Conservation (phyloP, 1,140 invertebrate species). For the Atta colombica region DNA sequence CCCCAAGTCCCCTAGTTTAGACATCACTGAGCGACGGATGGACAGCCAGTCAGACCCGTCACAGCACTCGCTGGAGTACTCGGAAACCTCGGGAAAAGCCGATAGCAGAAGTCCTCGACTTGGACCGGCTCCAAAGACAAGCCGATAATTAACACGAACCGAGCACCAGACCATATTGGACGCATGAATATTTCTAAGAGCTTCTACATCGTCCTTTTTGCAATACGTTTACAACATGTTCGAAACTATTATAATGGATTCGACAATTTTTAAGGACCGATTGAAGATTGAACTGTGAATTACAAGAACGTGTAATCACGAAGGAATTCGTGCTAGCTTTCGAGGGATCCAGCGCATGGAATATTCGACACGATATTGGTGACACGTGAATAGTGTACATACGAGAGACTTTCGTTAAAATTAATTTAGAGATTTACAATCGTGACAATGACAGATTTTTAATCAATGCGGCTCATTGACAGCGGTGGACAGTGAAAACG, state of each 20-base stretch:
- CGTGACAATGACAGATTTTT: not conserved
- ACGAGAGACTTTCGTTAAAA: not conserved
- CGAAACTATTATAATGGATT: slow-evolving; percentile 3
- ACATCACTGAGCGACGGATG: slow-evolving; percentile 87
- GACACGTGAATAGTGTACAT: slow-evolving; percentile 46
- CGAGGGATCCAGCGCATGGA: not conserved
- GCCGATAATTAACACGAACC: slow-evolving; percentile 58
- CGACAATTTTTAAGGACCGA: not conserved
- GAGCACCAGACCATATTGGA: not conserved
- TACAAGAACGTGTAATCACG: slow-evolving; percentile 20
- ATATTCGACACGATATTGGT: not conserved
- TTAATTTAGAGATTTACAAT: slow-evolving; percentile 9
- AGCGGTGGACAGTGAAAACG: slow-evolving; percentile 35
- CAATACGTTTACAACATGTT: not conserved
- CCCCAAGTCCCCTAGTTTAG: slow-evolving; percentile 85
- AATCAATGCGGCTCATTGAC: not conserved
- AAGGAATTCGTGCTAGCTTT: slow-evolving; percentile 2
- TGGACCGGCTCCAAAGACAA: slow-evolving; percentile 62
- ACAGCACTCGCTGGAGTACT: slow-evolving; percentile 85
- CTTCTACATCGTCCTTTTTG: not conserved
- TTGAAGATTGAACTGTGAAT: slow-evolving; percentile 19
- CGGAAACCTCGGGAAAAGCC: slow-evolving; percentile 82
- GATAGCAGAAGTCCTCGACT: slow-evolving; percentile 63
- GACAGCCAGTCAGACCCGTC: slow-evolving; percentile 86
- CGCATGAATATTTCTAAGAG: slow-evolving; percentile 31